Evolutionary conservation across 2,113 vertebrate genomes (phyloP).

Genomic region (Bambusicola thoracicus): DNA sequence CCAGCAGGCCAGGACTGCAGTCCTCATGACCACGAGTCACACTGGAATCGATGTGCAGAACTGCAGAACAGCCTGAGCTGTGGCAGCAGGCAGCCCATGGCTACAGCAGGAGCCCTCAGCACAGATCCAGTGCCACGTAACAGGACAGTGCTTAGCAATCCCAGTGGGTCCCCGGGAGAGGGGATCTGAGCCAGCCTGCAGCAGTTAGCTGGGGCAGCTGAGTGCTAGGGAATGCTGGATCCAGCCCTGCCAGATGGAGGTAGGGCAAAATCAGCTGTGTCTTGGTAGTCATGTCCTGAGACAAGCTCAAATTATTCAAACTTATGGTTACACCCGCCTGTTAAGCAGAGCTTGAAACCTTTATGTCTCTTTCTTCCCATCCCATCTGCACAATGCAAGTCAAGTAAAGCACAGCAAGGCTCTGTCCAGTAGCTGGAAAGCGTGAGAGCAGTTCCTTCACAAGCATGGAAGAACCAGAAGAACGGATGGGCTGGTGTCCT

Average conservation of each 20-base stretch:
- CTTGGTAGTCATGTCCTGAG: not conserved
- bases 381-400: not conserved
- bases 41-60: not conserved
- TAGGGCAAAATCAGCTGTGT: not conserved
- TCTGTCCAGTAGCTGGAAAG: not conserved
- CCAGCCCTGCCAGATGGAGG: not conserved
- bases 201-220: not conserved
- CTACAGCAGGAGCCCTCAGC: not conserved
- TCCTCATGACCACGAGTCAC: not conserved
- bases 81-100: not conserved
- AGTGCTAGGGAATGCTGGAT: not conserved
- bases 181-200: not conserved
- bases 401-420: not conserved
- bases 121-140: accelerated
- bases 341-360: not conserved
- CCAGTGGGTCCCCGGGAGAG: not conserved
- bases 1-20: accelerated
- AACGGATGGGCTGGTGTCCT: not conserved
- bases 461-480: not conserved
- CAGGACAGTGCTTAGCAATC: not conserved
- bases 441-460: not conserved
- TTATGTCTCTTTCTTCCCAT: not conserved
- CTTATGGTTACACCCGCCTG: not conserved
- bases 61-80: not conserved
- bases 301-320: not conserved